Evolutionary conservation across 2,797 vertebrate species (phyloP), one percentile per base, ranked within the genome.

Genomic region (Odontamblyopus lacepedii): DNA sequence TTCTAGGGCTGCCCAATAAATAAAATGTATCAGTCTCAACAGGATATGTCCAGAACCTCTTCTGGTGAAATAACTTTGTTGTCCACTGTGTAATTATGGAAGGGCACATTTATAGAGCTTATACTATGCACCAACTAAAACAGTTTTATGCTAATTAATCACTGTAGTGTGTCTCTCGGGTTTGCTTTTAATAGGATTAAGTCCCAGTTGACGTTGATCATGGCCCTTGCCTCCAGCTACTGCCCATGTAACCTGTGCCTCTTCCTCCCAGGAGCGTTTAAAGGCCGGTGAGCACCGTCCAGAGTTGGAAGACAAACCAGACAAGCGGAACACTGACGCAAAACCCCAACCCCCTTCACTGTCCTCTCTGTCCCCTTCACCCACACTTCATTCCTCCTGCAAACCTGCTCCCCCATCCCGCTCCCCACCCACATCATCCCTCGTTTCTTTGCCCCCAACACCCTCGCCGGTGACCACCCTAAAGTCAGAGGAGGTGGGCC

Each of bases 401-500:
- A 98, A 97, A 75, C 93, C 93, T 0, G 91, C 93, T 0, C 86
- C 91, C 27, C 89, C 93, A 0, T 88, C 94, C 44, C 91, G 94
- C 67, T 93, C 96, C 0, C 76, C 95, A 0, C 90, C 96, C 5
- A 92, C 95, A 0, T 91, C 95, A 59, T 96, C 93, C 16, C 78
- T 95, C 85, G 95, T 94, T 56, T 95, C 95, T 0, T 93, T 95
- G 56, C 92, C 95, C 15, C 94, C 89, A 0, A 92, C 94, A 3
- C 87, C 93, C 11, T 96, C 96, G 2, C 95, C 96, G 0, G 91
- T 95, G 78, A 90, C 94, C 73, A 83, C 93, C 57, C 93, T 98
- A 77, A 98, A 98, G 93, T 94, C 95, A 35, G 96, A 97, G 82
- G 95, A 95, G 44, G 94, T 93, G 61, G 92, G 94, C 74, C 96